A percentile compares a stretch with the other conserved stretches of the same genome.
Conservation (phyloP, 2,113 vertebrate species). For the Vireo altiloquus region DNA sequence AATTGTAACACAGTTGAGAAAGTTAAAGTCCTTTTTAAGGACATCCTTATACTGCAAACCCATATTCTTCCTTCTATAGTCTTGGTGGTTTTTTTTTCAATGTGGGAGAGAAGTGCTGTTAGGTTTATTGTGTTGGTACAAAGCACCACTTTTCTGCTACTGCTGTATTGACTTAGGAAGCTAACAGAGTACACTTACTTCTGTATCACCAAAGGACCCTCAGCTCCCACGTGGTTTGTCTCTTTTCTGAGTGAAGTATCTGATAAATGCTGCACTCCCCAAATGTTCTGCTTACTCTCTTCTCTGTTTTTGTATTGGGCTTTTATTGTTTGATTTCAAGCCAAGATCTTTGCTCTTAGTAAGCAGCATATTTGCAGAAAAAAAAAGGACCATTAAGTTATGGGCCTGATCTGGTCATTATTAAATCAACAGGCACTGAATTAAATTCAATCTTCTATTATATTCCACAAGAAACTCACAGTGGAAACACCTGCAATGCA, state of each 20-base stretch:
- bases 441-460: not conserved
- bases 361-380: not conserved
- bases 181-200: not conserved
- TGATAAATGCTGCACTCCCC: not conserved
- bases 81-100: not conserved
- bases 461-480: not conserved
- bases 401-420: not conserved
- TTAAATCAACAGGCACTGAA: not conserved
- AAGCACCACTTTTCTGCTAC: not conserved
- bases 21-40: not conserved
- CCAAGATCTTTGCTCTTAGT: not conserved
- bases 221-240: not conserved
- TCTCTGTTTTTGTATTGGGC: not conserved
- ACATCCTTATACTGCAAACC: not conserved
- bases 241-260: not conserved
- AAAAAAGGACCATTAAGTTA: not conserved
- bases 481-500: conserved; percentile 1
- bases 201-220: not conserved
- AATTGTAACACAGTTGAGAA: not conserved
- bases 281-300: not conserved
- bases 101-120: not conserved
- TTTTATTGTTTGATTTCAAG: not conserved
- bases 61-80: not conserved
- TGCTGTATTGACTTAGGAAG: not conserved
- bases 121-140: not conserved